These are phyloP conservation scores for Mythimna impura DNA, from an alignment of 2,888 invertebrate species.

Conservation along the genomic window DNA sequence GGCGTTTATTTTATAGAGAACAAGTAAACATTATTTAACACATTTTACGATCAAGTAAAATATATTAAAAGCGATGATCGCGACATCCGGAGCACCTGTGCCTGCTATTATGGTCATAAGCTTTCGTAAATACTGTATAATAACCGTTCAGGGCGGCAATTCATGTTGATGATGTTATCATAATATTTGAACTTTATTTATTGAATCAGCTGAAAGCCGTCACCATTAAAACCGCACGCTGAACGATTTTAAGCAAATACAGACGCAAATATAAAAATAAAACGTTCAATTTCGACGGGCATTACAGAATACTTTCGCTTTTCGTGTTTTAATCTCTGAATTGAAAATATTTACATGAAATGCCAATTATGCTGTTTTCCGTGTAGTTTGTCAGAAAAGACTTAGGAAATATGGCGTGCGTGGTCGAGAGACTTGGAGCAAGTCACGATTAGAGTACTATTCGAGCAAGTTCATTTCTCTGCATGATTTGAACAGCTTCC, in stretches of 20 bases:
- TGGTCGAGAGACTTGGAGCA: slow-evolving; percentile 17
- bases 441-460: slow-evolving; percentile 37
- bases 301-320: slow-evolving; percentile 48
- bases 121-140: slow-evolving; percentile 43
- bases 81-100: slow-evolving; percentile 39
- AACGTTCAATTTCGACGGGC: slow-evolving; percentile 16
- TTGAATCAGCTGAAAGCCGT: slow-evolving; percentile 49
- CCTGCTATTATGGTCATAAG: slow-evolving; percentile 29
- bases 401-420: slow-evolving; percentile 20
- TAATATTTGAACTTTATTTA: slow-evolving; percentile 53
- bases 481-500: slow-evolving; percentile 31
- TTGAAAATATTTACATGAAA: slow-evolving; percentile 49
- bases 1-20: slow-evolving; percentile 27
- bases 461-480: slow-evolving; percentile 18
- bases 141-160: slow-evolving; percentile 36
- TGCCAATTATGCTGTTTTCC: slow-evolving; percentile 36
- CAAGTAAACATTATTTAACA: slow-evolving; percentile 30
- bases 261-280: slow-evolving; percentile 26
- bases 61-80: slow-evolving; percentile 23
- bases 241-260: slow-evolving; percentile 40
- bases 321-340: slow-evolving; percentile 37
- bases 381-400: slow-evolving; percentile 37
- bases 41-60: slow-evolving; percentile 32
- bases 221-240: slow-evolving; percentile 12
- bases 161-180: slow-evolving; percentile 40